phyloP scores from a whole-genome alignment of 2,113 vertebrate species.

The Nothoprocta perdicaria region DNA sequence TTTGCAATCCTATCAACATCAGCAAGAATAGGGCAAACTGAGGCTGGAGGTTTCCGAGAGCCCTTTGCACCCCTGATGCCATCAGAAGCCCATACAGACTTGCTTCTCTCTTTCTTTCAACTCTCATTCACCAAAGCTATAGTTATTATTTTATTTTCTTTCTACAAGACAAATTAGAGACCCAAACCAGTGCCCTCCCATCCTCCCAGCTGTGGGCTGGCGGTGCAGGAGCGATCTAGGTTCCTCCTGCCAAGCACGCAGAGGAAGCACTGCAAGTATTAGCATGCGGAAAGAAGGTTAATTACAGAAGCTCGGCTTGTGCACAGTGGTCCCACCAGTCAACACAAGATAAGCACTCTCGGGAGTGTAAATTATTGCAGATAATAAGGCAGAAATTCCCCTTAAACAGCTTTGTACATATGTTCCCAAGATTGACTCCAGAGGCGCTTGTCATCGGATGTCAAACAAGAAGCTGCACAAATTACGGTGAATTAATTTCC shows the following conservation, averaged over 20 bases:
- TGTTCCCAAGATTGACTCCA: constrained; percentile 22
- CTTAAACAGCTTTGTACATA: not conserved
- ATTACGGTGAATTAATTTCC: not conserved
- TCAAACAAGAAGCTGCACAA: constrained; percentile 7
- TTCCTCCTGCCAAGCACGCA: not conserved
- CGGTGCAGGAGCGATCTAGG: not conserved
- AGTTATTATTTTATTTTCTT: not conserved
- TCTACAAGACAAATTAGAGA: not conserved
- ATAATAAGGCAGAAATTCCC: constrained; percentile 18
- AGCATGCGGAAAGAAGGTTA: not conserved
- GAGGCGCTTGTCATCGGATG: not conserved
- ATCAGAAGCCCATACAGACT: not conserved
- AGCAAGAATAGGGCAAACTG: fast-evolving
- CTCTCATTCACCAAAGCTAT: not conserved
- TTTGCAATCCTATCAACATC: not conserved
- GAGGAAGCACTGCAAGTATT: not conserved
- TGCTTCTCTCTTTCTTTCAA: not conserved
- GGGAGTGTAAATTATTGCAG: constrained; percentile 3
- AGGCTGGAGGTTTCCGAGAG: not conserved
- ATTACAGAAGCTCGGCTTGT: constrained; percentile 20
- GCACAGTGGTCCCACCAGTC: not conserved
- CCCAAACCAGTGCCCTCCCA: not conserved
- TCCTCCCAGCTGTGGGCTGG: fast-evolving
- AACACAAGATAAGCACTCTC: constrained; percentile 1
- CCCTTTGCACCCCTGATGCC: not conserved